Evolutionary conservation across 2,888 invertebrate genomes (phyloP), one percentile per base, ranked within the genome.

Genomic region (Oasisia sp.): DNA sequence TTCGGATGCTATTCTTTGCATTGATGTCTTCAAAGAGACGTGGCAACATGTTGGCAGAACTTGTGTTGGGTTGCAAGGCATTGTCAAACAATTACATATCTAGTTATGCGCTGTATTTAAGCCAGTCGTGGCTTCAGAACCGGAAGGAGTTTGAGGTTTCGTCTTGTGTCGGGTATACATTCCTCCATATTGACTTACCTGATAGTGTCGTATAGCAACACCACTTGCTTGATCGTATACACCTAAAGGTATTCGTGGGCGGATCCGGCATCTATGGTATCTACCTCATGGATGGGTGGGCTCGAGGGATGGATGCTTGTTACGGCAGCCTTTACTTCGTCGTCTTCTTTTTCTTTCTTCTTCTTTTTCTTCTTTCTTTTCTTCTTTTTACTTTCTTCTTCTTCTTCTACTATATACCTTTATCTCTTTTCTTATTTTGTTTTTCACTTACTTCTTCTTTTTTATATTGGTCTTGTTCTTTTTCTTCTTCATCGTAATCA

Each of bases 71-170:
- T 89, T 89, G 90, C 90, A 89, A 89, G 90, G 9, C 90, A 89
- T 89, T 89, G 90, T 11, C 90, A 89, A 89, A 89, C 90, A 89
- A 89, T 89, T 89, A 89, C 90, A 89, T 89, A 89, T 89, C 90
- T 89, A 89, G 19, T 9, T 89, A 89, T 89, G 12, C 90, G 19
- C 38, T 38, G 38, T 38, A 38, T 38, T 38, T 89, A 90, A 1
- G 4, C 32, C 4, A 32, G 90, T 1, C 3, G 90, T 27, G 90
- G 90, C 32, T 90, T 27, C 2, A 32, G n/a, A 90, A 32, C 7
- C 32, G 32, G 90, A 90, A 90, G 90, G 27, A 32, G n/a, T 32
- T 90, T 27, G 32, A 90, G 90, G 90, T 32, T 90, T 90, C 32
- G 4, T 27, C n/a, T 0, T 90, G 7, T 27, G 7, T 27, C 27